Evolutionary conservation across 2,113 vertebrate genomes (phyloP).

Genomic region (Macaca mulatta): DNA sequence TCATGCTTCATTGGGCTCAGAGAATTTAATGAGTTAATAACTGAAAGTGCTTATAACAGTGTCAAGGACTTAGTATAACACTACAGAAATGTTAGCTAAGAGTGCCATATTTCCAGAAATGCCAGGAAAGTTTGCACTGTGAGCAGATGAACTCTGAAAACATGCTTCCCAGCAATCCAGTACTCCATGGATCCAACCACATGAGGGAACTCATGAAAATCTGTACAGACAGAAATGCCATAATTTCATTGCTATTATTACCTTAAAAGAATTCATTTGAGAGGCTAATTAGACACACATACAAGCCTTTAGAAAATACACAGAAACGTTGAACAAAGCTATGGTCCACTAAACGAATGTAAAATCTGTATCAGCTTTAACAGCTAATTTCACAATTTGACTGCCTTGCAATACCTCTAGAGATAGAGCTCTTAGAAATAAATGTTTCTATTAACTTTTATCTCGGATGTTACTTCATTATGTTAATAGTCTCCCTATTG

Average conservation of each 20-base stretch:
- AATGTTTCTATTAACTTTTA: slow-evolving; percentile 30
- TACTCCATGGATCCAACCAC: not conserved
- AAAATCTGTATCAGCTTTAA: slow-evolving; percentile 27
- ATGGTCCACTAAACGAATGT: slow-evolving; percentile 31
- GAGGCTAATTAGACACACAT: slow-evolving; percentile 36
- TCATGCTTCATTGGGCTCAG: not conserved
- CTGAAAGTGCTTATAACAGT: not conserved
- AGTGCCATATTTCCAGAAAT: not conserved
- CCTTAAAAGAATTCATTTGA: slow-evolving; percentile 59
- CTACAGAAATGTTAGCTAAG: not conserved
- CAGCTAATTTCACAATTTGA: slow-evolving; percentile 19
- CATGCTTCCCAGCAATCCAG: not conserved
- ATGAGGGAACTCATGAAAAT: not conserved
- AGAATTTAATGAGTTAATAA: slow-evolving; percentile 17
- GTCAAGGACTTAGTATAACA: not conserved
- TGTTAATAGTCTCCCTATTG: slow-evolving; percentile 1
- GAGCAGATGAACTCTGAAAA: not conserved
- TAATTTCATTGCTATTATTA: slow-evolving; percentile 40
- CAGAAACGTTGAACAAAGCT: slow-evolving; percentile 39
- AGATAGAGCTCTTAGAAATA: not conserved
- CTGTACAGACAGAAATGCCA: not conserved
- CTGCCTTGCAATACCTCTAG: not conserved
- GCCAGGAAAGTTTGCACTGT: not conserved
- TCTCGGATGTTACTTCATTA: slow-evolving; percentile 41
- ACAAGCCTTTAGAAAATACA: slow-evolving; percentile 1